Evolutionary conservation across 2,888 invertebrate genomes (phyloP), one percentile per base, ranked within the genome.

Genomic region (Pinctada fucata): DNA sequence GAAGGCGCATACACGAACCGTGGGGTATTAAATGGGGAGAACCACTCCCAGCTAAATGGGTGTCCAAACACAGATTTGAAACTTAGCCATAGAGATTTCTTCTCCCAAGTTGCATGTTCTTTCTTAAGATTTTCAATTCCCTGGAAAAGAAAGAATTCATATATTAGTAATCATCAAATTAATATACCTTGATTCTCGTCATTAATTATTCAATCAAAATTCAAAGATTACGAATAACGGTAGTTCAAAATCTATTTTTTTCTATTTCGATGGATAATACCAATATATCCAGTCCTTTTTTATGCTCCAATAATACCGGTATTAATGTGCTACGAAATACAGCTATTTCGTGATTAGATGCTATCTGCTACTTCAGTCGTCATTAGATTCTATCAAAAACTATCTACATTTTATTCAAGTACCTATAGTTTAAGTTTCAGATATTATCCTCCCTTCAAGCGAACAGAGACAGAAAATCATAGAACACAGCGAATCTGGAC

Each of bases 81-180:
- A 90, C 97, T 97, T 94, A 97, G 96, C 96, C 98, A 97, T 72
- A 97, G 94, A 0, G 97, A 97, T 89, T 97, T 97, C 88, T 96
- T 96, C 71, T 96, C 96, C 97, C 97, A 98, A 13, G 96, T 94
- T 0, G 97, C 97, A 92, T 97, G 96, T 90, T 99, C 99, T 91
- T 97, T 97, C 93, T 99, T 99, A 89, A 99, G 93, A 93, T 97
- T 97, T 92, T 99, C 99, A 87, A 99, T 99, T 66, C 98, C 98
- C 97, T 97, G 93, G 69, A 92, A 93, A 80, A 48, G 76, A 70
- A 75, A 71, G 10, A 72, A 69, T 75, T 5, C 48, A n/a, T 13
- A 50, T 51, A 58, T n/a, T 3, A 65, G 3, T 6, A 65, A 3
- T 16, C 65, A 65, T 4, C 16, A 65, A n/a, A 3, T n/a, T 6